Conservation (phyloP, 1,140 invertebrate species). For the Drosophila equinoxialis region DNA sequence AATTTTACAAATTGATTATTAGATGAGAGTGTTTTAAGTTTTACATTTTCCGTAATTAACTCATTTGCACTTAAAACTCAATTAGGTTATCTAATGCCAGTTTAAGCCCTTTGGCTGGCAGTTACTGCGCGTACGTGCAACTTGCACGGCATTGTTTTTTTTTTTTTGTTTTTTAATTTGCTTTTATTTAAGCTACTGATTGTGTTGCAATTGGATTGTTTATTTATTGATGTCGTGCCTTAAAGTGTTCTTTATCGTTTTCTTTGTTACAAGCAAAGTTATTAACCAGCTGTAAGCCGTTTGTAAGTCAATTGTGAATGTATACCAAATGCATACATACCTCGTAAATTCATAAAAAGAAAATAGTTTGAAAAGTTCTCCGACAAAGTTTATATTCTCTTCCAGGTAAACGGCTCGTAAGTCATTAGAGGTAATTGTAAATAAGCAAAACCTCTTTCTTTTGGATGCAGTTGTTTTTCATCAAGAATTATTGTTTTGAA, state of each 20-base stretch:
- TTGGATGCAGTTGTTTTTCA: too few relatives aligned
- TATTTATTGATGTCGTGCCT: conserved; percentile 8
- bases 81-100: background rate
- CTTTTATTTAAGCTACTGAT: background rate
- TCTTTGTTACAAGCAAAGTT: conserved; percentile 12
- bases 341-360: conserved; percentile 39
- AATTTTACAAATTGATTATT: too few relatives aligned
- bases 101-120: background rate
- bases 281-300: conserved; percentile 21
- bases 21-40: background rate
- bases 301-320: conserved; percentile 27
- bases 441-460: too few relatives aligned
- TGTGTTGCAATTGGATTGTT: background rate
- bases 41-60: background rate
- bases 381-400: too few relatives aligned
- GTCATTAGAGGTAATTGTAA: too few relatives aligned
- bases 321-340: too few relatives aligned
- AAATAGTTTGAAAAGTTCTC: too few relatives aligned
- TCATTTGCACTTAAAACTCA: conserved; percentile 10
- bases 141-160: background rate
- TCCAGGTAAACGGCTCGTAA: too few relatives aligned
- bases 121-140: background rate
- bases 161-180: conserved; percentile 4
- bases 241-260: conserved; percentile 48
- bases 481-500: too few relatives aligned